A percentile compares a stretch with the other conserved stretches of the same genome.
Conservation (phyloP, 2,113 vertebrate genomes). For the Semicossyphus pulcher region DNA sequence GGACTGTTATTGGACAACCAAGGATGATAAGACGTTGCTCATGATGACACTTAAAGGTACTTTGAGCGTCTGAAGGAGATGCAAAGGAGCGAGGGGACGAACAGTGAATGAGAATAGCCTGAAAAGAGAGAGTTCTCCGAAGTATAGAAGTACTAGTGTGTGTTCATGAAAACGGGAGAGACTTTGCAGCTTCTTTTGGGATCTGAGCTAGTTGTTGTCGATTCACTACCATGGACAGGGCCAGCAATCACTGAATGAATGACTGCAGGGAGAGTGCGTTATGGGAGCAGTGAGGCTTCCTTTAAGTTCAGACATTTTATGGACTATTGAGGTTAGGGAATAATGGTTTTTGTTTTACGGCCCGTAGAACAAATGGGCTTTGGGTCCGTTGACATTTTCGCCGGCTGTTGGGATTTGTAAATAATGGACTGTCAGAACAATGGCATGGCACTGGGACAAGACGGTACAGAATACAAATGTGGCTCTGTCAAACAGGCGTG, state of each 20-base stretch:
- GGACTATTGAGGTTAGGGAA: not conserved
- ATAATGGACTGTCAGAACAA: not conserved
- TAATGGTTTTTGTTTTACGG: not conserved
- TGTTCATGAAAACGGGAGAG: too few relatives aligned
- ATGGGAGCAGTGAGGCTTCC: not conserved
- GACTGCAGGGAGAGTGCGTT: not conserved
- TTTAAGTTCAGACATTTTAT: not conserved
- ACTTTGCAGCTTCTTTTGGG: not conserved
- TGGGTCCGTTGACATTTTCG: not conserved
- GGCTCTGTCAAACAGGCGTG: not conserved
- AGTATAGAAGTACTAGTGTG: too few relatives aligned
- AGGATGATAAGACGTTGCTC: not conserved
- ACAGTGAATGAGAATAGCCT: not conserved
- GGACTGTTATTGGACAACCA: not conserved
- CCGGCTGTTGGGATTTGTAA: not conserved
- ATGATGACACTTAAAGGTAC: not conserved
- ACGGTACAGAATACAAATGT: not conserved
- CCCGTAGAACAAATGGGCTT: not conserved
- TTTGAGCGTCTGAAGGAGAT: not conserved
- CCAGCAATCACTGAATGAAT: not conserved
- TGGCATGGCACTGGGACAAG: not conserved
- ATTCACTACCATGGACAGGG: too few relatives aligned
- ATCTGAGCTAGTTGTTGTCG: too few relatives aligned
- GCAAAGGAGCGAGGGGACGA: not conserved
- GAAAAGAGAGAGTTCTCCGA: not conserved